Percentiles rank a stretch among this genome's conserved stretches.
phyloP scores from a whole-genome alignment of 1,140 invertebrate genomes.

The Bombus superbus region DNA sequence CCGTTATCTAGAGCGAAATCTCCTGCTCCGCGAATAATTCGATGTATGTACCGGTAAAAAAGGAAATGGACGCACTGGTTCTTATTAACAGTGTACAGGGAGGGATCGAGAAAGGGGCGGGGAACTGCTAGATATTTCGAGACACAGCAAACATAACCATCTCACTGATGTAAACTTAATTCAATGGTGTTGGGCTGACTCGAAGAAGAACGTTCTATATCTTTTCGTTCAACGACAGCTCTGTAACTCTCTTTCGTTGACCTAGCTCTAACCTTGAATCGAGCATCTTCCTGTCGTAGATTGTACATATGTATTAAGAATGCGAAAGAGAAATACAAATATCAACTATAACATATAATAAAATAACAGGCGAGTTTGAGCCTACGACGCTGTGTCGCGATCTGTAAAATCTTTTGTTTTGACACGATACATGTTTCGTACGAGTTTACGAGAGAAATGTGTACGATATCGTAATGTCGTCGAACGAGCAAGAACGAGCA shows the following conservation, averaged over 20 bases:
- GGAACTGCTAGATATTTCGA: not conserved
- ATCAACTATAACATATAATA: not conserved
- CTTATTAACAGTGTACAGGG: too few relatives aligned
- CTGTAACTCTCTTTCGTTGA: conserved; percentile 54
- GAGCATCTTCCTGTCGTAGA: conserved; percentile 38
- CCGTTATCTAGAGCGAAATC: not conserved
- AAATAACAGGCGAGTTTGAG: not conserved
- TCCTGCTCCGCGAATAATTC: not conserved
- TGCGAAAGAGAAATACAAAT: conserved; percentile 40
- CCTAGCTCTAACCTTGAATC: conserved; percentile 67
- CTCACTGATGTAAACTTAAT: not conserved
- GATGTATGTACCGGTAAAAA: not conserved
- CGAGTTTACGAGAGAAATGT: not conserved
- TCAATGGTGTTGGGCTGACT: not conserved
- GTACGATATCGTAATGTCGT: not conserved
- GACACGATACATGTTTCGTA: not conserved
- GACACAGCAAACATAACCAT: not conserved
- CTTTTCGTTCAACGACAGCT: conserved; percentile 35
- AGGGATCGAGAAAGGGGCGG: not conserved
- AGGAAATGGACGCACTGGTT: not conserved
- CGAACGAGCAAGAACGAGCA: not conserved
- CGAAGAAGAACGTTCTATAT: not conserved
- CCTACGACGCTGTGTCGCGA: not conserved
- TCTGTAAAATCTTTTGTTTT: not conserved
- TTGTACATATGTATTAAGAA: conserved; percentile 28